These are phyloP conservation scores for Ericerus pela DNA, from an alignment of 1,140 invertebrate species.

Conservation along the genomic window DNA sequence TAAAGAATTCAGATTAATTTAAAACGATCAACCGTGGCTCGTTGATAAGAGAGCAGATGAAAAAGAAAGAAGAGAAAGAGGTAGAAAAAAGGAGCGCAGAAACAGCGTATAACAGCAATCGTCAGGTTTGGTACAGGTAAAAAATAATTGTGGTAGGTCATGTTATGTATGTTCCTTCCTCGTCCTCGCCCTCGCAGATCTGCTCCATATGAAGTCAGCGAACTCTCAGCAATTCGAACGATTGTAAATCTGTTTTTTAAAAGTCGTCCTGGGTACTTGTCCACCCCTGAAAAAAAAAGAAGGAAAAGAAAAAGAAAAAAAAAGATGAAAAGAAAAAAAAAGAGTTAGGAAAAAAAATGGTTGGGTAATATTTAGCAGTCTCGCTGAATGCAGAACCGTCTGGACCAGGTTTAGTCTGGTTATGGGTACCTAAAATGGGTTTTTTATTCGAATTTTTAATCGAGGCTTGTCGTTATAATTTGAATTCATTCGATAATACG, in stretches of 20 bases:
- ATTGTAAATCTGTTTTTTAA: slow-evolving; percentile 11
- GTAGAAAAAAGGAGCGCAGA: no score
- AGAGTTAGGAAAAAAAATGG: no score
- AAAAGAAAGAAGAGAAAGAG: no score
- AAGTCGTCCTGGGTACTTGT: slow-evolving; percentile 10
- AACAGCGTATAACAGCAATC: slow-evolving; percentile 7
- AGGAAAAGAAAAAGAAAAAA: no score
- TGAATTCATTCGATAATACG: no score
- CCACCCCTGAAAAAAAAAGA: slow-evolving; percentile 6
- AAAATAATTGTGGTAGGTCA: slow-evolving; percentile 11
- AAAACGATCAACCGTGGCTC: slow-evolving; percentile 9
- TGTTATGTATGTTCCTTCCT: slow-evolving; percentile 10
- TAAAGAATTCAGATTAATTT: slow-evolving; percentile 12
- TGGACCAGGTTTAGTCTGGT: slow-evolving; percentile 10
- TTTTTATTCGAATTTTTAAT: no score
- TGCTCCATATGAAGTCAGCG: neutral
- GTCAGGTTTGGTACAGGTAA: slow-evolving; percentile 8
- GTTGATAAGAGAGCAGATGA: slow-evolving; percentile 8
- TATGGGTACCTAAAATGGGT: slow-evolving; percentile 5
- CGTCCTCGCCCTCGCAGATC: slow-evolving; percentile 1
- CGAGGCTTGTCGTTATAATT: no score
- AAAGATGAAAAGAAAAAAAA: no score
- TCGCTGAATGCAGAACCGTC: slow-evolving; percentile 1
- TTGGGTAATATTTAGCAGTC: slow-evolving; percentile 8
- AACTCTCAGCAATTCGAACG: slow-evolving; percentile 9